Conservation (phyloP, 1,140 invertebrate genomes). For the Neodiprion virginianus region DNA sequence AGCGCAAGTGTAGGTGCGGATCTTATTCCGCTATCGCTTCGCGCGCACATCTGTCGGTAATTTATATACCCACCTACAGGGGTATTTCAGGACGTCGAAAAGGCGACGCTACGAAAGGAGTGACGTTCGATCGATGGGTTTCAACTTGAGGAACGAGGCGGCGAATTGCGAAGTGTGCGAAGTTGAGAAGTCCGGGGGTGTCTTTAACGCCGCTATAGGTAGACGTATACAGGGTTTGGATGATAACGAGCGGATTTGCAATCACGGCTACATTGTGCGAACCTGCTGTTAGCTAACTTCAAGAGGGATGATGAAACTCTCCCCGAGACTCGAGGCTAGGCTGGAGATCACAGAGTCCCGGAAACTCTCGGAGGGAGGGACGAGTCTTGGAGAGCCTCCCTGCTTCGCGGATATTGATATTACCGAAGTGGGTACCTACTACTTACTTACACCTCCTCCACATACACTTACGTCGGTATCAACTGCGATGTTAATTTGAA, state of each 20-base stretch:
- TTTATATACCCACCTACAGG: not conserved
- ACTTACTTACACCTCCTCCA: too few species aligned
- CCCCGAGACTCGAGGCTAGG: conserved; percentile 25
- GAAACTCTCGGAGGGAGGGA: not conserved
- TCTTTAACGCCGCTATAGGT: not conserved
- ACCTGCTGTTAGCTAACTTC: conserved; percentile 50
- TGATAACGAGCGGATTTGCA: conserved; percentile 57
- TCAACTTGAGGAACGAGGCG: too few species aligned
- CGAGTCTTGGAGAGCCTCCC: not conserved
- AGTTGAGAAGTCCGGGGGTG: not conserved
- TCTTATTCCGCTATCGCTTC: not conserved
- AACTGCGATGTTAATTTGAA: too few species aligned
- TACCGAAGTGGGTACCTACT: too few species aligned
- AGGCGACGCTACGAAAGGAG: not conserved
- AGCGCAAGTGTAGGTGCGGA: not conserved
- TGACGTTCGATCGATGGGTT: too few species aligned
- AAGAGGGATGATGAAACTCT: conserved; percentile 51
- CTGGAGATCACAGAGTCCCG: conserved; percentile 41
- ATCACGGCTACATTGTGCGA: conserved; percentile 54
- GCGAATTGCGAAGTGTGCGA: too few species aligned
- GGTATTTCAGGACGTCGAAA: not conserved
- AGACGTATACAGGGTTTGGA: conserved; percentile 41
- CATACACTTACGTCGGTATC: too few species aligned
- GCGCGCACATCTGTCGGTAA: not conserved
- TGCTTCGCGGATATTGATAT: too few species aligned